These are phyloP conservation scores for Zalophus californianus DNA, from an alignment of 2,797 vertebrate genomes.

Conservation along the genomic window DNA sequence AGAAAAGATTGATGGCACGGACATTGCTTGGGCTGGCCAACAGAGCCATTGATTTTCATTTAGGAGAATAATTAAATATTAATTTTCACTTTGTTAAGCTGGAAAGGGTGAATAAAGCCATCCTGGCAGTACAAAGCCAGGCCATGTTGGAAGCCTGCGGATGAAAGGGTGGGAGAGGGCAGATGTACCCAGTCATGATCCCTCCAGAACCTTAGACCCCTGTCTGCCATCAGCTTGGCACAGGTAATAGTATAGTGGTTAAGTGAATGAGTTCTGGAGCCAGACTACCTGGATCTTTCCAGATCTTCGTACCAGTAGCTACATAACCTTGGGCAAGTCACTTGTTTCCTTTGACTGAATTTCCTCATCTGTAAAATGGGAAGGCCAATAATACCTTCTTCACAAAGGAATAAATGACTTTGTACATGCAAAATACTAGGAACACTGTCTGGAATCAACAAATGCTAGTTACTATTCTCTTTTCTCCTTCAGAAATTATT, in stretches of 20 bases:
- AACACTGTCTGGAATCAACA: background rate
- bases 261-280: background rate
- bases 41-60: conserved; percentile 88
- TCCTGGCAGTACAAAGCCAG: conserved; percentile 79
- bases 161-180: background rate
- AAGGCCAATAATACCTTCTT: background rate
- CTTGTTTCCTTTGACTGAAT: conserved; percentile 9
- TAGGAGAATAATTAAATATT: conserved; percentile 91
- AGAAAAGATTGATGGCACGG: conserved; percentile 76
- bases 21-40: conserved; percentile 84
- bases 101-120: conserved; percentile 85
- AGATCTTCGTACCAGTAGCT: background rate
- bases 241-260: background rate
- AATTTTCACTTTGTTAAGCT: conserved; percentile 91
- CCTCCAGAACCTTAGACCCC: background rate
- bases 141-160: conserved; percentile 67
- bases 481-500: background rate
- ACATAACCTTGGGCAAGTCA: background rate
- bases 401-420: background rate
- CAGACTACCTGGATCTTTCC: background rate
- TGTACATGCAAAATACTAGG: background rate
- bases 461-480: background rate
- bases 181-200: background rate
- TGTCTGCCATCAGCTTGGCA: background rate
- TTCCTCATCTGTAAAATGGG: conserved; percentile 51